These are phyloP conservation scores for Pseudorhombus dupliciocellatus DNA, from an alignment of 2,113 vertebrate genomes.

Conservation along the genomic window DNA sequence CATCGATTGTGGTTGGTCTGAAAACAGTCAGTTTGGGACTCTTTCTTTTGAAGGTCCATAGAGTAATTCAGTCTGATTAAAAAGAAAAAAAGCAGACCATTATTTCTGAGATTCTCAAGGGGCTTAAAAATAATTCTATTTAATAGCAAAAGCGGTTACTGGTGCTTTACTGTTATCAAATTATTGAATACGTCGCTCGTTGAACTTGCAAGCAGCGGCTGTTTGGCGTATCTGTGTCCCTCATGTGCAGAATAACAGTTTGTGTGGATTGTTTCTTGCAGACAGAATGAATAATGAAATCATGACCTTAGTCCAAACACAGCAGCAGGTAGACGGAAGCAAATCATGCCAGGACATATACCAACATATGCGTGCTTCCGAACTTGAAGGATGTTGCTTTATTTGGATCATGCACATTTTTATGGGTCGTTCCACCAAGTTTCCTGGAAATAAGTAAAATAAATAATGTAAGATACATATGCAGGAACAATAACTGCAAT, in stretches of 20 bases:
- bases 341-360: no score
- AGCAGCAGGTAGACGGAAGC: no score
- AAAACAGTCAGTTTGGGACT: constrained; percentile 46
- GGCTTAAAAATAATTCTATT: constrained; percentile 57
- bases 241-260: constrained; percentile 3
- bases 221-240: constrained; percentile 26
- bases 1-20: constrained; percentile 48
- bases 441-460: no score
- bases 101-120: constrained; percentile 48
- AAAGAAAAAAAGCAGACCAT: constrained; percentile 25
- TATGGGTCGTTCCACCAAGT: no score
- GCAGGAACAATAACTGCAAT: no score
- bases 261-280: neutral
- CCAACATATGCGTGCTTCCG: no score
- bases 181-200: constrained; percentile 39
- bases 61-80: constrained; percentile 61
- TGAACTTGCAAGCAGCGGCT: constrained; percentile 8
- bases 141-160: constrained; percentile 50
- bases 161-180: constrained; percentile 44
- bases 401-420: no score
- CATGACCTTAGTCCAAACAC: no score
- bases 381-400: no score
- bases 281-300: no score
- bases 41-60: constrained; percentile 43
- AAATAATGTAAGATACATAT: no score